phyloP scores from a whole-genome alignment of 2,113 vertebrate genomes.

The Oreocharis arfaki region DNA sequence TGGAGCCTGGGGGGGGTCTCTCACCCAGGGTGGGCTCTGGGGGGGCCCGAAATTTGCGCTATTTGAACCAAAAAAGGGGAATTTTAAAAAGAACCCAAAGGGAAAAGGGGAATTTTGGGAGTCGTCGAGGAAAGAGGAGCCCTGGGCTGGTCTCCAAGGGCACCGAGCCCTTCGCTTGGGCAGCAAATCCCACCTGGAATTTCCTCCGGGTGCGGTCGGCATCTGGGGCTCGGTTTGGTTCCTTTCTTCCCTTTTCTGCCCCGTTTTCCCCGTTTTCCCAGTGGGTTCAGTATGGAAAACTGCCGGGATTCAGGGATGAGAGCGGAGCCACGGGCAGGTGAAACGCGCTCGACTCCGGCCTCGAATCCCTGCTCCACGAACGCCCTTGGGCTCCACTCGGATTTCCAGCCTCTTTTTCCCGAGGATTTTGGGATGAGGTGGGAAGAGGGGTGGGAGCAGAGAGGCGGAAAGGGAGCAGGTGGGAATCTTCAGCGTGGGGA shows the following conservation, averaged over 20 bases:
- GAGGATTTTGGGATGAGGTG: background rate
- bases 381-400: accelerated
- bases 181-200: background rate
- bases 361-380: background rate
- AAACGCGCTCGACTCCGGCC: background rate
- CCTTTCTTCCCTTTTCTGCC: background rate
- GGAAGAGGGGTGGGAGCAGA: background rate
- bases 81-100: accelerated
- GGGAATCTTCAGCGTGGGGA: background rate
- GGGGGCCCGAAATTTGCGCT: background rate
- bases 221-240: background rate
- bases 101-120: accelerated
- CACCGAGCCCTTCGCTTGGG: accelerated
- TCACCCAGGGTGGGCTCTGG: background rate
- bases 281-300: background rate
- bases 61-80: background rate
- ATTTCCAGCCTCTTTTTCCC: background rate
- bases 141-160: accelerated
- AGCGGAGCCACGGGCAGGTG: background rate
- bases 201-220: background rate
- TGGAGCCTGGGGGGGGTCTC: background rate
- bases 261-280: background rate
- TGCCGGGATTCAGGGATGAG: background rate
- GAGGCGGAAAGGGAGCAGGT: background rate
- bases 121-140: background rate